These are phyloP conservation scores for Tupaia chinensis DNA, from an alignment of 2,113 vertebrate genomes.

Conservation along the genomic window DNA sequence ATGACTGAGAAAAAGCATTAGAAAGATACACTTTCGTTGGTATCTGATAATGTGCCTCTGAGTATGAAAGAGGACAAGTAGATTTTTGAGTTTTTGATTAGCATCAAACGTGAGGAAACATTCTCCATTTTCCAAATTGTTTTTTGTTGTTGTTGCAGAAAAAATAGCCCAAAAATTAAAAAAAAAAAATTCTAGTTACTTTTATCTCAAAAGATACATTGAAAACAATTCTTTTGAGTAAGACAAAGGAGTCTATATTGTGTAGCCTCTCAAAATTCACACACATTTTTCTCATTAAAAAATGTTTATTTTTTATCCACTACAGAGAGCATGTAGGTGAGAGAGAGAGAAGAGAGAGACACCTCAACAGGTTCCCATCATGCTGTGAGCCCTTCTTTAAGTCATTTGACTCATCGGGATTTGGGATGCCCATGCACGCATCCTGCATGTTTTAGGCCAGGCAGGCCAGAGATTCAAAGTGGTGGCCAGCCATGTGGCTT, in stretches of 20 bases:
- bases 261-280: background rate
- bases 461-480: too few relatives aligned
- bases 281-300: background rate
- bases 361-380: too few relatives aligned
- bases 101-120: background rate
- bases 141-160: background rate
- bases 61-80: background rate
- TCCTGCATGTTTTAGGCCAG: too few relatives aligned
- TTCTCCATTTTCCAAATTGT: background rate
- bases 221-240: slow-evolving; percentile 2
- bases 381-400: too few relatives aligned
- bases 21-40: background rate
- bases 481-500: too few relatives aligned
- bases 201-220: slow-evolving; percentile 20
- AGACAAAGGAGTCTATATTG: background rate
- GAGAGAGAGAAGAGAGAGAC: too few relatives aligned
- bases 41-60: background rate
- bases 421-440: too few relatives aligned
- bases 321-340: too few relatives aligned
- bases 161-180: background rate
- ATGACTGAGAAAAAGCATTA: slow-evolving; percentile 20
- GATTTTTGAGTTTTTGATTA: slow-evolving; percentile 59
- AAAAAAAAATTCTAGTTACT: background rate
- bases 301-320: too few relatives aligned
- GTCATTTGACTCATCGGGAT: too few relatives aligned